Evolutionary conservation across 2,888 invertebrate species (phyloP), one percentile per base, ranked within the genome.

Genomic region (Myopa testacea): DNA sequence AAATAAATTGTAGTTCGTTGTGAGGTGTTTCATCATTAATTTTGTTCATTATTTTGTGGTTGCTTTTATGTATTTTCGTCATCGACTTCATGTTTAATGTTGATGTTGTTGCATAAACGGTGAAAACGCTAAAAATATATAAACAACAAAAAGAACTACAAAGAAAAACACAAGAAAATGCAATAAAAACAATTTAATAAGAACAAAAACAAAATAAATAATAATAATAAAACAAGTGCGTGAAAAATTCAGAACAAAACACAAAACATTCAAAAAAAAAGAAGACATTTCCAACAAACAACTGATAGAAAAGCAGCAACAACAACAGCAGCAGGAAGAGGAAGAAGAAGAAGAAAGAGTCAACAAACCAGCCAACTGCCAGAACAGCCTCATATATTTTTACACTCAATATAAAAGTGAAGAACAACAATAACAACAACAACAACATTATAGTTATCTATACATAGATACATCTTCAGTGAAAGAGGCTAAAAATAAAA

Each of bases 401-500:
- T 26, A 26, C 26, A 26, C 26, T 26, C 26, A 26, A 26, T 26
- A 26, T 26, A 26, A 26, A 26, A 26, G 26, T 26, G 26, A 26
- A 26, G 26, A 26, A 26, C 26, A 26, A 26, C 26, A 26, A 26
- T 2, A 26, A 26, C 26, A 26, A 26, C 26, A 26, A 26, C 26
- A 26, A 26, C 16, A 52, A 19, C 70, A n/a, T 34, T 45, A 45
- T n/a, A 68, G 26, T 26, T 26, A 26, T 26, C 34, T 40, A 19
- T n/a, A n/a, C n/a, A n/a, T 40, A 40, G 67, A 14, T 67, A 67
- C 40, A n/a, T 38, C 16, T 67, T 65, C 4, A 55, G 12, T 19
- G 26, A 26, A 26, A 26, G 26, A 26, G 50, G 16, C 74, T 65
- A 74, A 74, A 74, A 74, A 74, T 73, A 73, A 73, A 73, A 73